Evolutionary conservation across 2,113 vertebrate genomes (phyloP).

Genomic region (Aspiorhynchus laticeps): DNA sequence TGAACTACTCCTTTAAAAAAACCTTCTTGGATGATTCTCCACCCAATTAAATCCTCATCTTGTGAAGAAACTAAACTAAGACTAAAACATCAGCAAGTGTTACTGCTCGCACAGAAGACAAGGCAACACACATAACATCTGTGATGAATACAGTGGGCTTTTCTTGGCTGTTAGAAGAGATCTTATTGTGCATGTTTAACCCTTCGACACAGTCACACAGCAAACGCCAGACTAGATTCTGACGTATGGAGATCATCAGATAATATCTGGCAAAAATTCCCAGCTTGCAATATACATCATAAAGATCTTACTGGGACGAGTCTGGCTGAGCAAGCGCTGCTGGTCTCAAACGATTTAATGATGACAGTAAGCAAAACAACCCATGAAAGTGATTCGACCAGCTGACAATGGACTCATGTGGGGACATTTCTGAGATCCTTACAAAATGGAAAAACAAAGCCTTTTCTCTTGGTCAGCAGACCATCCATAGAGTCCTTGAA

Average conservation of each 20-base stretch:
- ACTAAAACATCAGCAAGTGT: neutral
- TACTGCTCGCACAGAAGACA: neutral
- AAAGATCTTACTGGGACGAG: neutral
- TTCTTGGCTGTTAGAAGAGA: constrained; percentile 33
- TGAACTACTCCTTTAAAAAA: neutral
- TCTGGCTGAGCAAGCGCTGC: neutral
- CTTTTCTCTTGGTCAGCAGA: constrained; percentile 12
- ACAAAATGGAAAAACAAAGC: constrained; percentile 21
- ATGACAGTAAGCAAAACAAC: constrained; percentile 25
- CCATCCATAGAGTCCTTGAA: neutral
- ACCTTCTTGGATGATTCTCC: neutral
- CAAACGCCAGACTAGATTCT: constrained; percentile 15
- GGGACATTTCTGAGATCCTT: constrained; percentile 8
- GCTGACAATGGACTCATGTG: constrained; percentile 4
- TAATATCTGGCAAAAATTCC: neutral
- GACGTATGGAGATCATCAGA: neutral
- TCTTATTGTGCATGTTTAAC: constrained; percentile 32
- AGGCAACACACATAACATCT: constrained; percentile 27
- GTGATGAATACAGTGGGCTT: constrained; percentile 25
- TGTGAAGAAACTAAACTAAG: neutral
- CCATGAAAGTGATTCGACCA: neutral
- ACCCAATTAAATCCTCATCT: neutral
- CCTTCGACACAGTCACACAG: neutral
- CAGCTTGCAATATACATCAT: neutral
- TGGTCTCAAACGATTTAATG: constrained; percentile 1